Percentiles rank a stretch among this genome's conserved stretches.
phyloP scores from a whole-genome alignment of 2,113 vertebrate species.

The Neofelis nebulosa region DNA sequence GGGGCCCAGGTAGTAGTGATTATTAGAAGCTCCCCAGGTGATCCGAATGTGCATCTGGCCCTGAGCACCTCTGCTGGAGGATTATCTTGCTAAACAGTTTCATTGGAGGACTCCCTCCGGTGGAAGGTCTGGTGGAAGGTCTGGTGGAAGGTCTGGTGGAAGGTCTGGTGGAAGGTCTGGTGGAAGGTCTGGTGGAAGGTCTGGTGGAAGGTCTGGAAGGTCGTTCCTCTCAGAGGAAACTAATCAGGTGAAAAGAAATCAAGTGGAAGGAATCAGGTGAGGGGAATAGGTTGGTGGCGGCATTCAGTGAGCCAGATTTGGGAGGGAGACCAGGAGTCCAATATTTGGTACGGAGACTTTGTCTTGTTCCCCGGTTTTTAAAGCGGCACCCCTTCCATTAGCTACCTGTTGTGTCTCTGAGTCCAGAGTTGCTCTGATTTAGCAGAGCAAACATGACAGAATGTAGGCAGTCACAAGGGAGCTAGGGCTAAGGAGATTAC shows the following conservation, averaged over 20 bases:
- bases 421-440: not conserved
- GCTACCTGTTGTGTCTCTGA: not conserved
- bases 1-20: not conserved
- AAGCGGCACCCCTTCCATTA: rapidly evolving
- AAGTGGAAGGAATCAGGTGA: too few relatives aligned
- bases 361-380: not conserved
- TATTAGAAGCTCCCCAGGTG: not conserved
- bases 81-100: not conserved
- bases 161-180: too few relatives aligned
- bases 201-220: too few relatives aligned
- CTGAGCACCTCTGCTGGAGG: not conserved
- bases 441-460: not conserved
- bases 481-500: not conserved
- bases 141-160: too few relatives aligned
- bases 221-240: not conserved
- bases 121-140: too few relatives aligned
- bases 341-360: not conserved
- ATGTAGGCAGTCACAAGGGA: not conserved
- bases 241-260: not conserved
- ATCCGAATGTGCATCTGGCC: not conserved
- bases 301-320: not conserved
- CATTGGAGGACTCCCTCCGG: not conserved
- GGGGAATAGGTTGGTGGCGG: too few relatives aligned
- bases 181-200: too few relatives aligned
- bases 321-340: not conserved